These are phyloP conservation scores for Astreopora myriophthalma DNA, from an alignment of 64 coral and sea anemone genomes.

Conservation along the genomic window DNA sequence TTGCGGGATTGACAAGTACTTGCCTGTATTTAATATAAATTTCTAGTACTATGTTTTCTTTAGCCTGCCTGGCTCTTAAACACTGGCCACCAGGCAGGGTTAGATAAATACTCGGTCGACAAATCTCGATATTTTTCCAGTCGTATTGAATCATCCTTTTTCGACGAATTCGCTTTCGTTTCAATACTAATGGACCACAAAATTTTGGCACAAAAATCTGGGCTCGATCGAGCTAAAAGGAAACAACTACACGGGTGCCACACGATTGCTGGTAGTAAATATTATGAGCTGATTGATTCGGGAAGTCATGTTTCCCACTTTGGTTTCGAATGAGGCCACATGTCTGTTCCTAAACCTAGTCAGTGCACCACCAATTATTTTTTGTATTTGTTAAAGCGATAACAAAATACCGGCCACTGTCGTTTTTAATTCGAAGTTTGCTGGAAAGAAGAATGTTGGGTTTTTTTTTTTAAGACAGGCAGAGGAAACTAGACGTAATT, in stretches of 20 bases:
- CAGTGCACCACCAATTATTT: neutral
- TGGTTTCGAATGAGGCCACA: slow-evolving; percentile 8
- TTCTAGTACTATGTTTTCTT: slow-evolving; percentile 61
- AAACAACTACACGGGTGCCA: neutral
- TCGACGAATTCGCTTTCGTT: neutral
- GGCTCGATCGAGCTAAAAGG: neutral
- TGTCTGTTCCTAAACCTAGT: neutral
- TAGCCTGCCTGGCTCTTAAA: slow-evolving; percentile 43
- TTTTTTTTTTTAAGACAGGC: neutral
- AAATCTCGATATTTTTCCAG: slow-evolving; percentile 7
- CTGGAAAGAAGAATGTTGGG: neutral
- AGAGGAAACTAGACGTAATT: neutral
- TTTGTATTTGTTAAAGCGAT: neutral
- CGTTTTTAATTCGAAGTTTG: neutral
- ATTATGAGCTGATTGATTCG: slow-evolving; percentile 30
- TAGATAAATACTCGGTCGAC: slow-evolving; percentile 38
- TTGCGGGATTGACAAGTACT: slow-evolving; percentile 45
- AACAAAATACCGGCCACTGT: neutral
- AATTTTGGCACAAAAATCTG: neutral
- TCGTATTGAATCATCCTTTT: neutral
- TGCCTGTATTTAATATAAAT: slow-evolving; percentile 46
- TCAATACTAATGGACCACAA: neutral
- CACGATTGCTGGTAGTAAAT: slow-evolving; percentile 15
- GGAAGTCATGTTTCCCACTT: slow-evolving; percentile 5
- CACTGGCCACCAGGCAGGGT: slow-evolving; percentile 32